These are phyloP conservation scores for Alcis repandata DNA, from an alignment of 2,888 invertebrate genomes.

Conservation along the genomic window DNA sequence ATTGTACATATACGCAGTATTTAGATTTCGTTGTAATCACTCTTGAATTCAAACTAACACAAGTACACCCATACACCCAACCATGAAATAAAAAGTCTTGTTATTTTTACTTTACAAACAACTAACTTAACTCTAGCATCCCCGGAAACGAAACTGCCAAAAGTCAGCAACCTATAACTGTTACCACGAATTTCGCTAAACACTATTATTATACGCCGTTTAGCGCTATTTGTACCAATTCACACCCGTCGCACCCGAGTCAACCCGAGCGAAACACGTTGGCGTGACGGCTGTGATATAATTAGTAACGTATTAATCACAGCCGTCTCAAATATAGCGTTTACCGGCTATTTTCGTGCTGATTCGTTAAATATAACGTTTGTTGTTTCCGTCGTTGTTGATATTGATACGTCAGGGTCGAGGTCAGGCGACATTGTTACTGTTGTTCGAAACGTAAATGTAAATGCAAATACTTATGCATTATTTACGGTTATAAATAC, in stretches of 20 bases:
- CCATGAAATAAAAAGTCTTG: too few relatives aligned
- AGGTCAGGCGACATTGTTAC: constrained; percentile 34
- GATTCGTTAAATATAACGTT: constrained; percentile 37
- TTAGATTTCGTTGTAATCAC: too few relatives aligned
- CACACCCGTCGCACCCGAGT: constrained; percentile 17
- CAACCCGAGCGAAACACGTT: constrained; percentile 37
- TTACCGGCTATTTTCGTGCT: constrained; percentile 38
- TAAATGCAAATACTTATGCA: constrained; percentile 11
- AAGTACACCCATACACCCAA: too few relatives aligned
- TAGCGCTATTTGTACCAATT: constrained; percentile 18
- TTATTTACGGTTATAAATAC: constrained; percentile 4
- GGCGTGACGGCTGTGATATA: constrained; percentile 34
- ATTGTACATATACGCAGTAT: too few relatives aligned
- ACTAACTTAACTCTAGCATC: background rate
- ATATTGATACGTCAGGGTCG: constrained; percentile 37
- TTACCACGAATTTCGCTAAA: constrained; percentile 18
- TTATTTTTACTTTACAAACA: background rate
- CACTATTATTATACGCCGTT: constrained; percentile 15
- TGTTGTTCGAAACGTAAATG: constrained; percentile 16
- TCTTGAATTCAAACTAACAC: too few relatives aligned
- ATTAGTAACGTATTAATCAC: constrained; percentile 46
- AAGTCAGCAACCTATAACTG: constrained; percentile 10
- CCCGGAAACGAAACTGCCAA: background rate
- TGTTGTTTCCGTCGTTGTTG: constrained; percentile 37
- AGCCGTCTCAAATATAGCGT: constrained; percentile 39